Evolutionary conservation across 2,888 invertebrate genomes (phyloP).

Genomic region (Bedellia somnulentella): DNA sequence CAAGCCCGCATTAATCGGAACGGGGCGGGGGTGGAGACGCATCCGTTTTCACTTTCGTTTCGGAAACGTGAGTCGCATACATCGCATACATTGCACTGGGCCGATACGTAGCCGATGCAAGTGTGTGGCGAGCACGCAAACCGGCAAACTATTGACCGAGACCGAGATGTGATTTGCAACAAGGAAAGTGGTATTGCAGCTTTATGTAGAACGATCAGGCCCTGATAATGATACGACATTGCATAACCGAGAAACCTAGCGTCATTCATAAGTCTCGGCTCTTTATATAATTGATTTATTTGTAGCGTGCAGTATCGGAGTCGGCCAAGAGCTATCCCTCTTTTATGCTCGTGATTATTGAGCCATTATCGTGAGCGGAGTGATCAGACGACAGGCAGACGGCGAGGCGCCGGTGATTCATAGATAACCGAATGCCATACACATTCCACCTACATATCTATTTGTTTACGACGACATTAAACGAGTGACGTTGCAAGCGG

Average conservation of each 20-base stretch:
- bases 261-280: too few species aligned
- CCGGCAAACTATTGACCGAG: conserved; percentile 59
- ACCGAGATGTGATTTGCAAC: conserved; percentile 59
- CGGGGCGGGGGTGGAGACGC: conserved; percentile 32
- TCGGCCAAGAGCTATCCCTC: conserved; percentile 14
- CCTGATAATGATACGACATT: conserved; percentile 39
- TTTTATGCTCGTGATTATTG: conserved; percentile 43
- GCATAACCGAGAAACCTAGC: too few species aligned
- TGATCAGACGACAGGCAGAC: conserved; percentile 50
- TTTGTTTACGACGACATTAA: conserved; percentile 51
- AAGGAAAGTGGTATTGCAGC: conserved; percentile 58
- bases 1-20: conserved; percentile 40
- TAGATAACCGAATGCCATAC: conserved; percentile 44
- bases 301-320: too few species aligned
- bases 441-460: conserved; percentile 39
- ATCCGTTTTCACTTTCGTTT: conserved; percentile 55
- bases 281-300: too few species aligned
- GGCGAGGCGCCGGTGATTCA: conserved; percentile 55
- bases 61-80: conserved; percentile 47
- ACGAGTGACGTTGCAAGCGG: conserved; percentile 29
- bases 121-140: conserved; percentile 54
- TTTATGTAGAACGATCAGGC: conserved; percentile 54
- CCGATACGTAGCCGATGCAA: conserved; percentile 55
- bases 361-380: conserved; percentile 41
- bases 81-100: conserved; percentile 46